phyloP scores from a whole-genome alignment of 2,888 invertebrate species.

The Oxyteleia sp. region DNA sequence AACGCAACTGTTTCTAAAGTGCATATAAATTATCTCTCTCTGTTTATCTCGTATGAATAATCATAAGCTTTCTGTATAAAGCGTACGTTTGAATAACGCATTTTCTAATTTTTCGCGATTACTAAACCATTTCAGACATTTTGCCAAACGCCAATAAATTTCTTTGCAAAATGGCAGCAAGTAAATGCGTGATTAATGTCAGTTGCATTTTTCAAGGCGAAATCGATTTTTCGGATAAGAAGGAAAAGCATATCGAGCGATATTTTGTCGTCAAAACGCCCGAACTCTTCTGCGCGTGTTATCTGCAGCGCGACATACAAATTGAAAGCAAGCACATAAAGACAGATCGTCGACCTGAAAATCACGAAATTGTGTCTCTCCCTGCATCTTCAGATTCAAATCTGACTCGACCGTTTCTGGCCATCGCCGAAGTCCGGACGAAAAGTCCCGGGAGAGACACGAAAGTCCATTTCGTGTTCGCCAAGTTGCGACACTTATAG shows the following conservation, averaged over 20 bases:
- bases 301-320: conserved; percentile 10
- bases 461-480: conserved; percentile 41
- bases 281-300: conserved; percentile 1
- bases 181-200: no score
- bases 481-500: conserved; percentile 33
- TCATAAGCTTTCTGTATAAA: no score
- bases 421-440: conserved; percentile 6
- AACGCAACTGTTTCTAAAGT: no score
- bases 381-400: conserved; percentile 24
- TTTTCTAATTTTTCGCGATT: no score
- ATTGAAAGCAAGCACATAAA: conserved; percentile 53
- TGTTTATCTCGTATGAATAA: no score
- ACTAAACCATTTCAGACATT: no score
- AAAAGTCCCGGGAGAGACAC: conserved; percentile 38
- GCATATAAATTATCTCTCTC: no score
- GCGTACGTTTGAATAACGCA: no score
- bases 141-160: no score
- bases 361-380: conserved; percentile 34
- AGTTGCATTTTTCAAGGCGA: no score
- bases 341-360: conserved; percentile 52
- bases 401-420: conserved; percentile 20
- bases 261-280: conserved; percentile 20
- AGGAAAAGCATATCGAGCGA: background rate
- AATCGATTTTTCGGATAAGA: no score
- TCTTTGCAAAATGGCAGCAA: no score